Conservation (phyloP, 2,113 vertebrate species). For the Lycaon pictus region DNA sequence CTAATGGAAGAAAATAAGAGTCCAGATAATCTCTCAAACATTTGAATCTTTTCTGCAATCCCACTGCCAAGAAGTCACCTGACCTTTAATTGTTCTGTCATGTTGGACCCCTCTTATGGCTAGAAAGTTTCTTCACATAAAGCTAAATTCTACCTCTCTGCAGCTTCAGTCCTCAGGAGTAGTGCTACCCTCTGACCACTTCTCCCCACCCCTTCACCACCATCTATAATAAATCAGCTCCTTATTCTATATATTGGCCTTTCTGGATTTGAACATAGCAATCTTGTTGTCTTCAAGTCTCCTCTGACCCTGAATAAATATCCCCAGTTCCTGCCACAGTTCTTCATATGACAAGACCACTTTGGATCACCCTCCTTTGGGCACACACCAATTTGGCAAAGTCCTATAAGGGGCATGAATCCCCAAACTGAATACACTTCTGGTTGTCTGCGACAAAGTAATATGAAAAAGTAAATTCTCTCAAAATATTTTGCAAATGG, state of each 20-base stretch:
- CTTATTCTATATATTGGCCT: not conserved
- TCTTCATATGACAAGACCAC: not conserved
- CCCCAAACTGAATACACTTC: not conserved
- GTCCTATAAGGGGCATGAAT: not conserved
- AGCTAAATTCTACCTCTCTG: not conserved
- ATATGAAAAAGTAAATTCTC: not conserved
- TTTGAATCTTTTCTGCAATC: slow-evolving; percentile 35
- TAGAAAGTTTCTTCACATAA: slow-evolving; percentile 22
- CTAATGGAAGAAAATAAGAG: slow-evolving; percentile 71
- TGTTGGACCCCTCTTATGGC: not conserved
- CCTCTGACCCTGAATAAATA: not conserved
- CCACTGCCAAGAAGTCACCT: slow-evolving; percentile 62
- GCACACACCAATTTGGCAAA: not conserved
- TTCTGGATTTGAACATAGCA: not conserved
- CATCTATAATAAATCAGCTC: not conserved
- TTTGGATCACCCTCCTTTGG: not conserved
- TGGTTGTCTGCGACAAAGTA: not conserved
- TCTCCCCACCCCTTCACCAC: not conserved
- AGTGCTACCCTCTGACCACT: not conserved
- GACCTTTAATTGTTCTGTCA: not conserved
- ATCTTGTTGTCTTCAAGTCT: not conserved
- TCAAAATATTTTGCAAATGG: slow-evolving; percentile 38
- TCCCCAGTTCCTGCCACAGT: not conserved
- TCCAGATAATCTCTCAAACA: slow-evolving; percentile 31
- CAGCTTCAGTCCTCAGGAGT: not conserved